Percentiles rank a stretch among this genome's conserved stretches.
phyloP scores from a whole-genome alignment of 2,888 invertebrate species.

The Neoascia interrupta region DNA sequence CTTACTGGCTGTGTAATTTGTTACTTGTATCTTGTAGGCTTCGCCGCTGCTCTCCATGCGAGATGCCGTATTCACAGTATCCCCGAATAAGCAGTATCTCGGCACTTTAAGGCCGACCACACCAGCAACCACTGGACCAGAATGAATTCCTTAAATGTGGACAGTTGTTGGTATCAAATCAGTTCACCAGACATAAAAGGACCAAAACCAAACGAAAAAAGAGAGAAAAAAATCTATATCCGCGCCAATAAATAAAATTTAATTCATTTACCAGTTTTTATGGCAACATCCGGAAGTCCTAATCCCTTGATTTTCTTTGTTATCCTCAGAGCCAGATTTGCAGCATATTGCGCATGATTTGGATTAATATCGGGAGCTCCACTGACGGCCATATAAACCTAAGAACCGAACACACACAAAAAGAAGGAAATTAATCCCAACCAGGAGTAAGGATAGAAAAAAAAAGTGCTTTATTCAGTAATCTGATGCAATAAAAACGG shows the following conservation, averaged over 20 bases:
- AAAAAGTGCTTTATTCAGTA: slow-evolving; percentile 1
- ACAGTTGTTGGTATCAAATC: too few relatives aligned
- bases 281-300: slow-evolving; percentile 83
- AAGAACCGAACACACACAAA: not conserved
- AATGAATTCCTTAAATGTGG: slow-evolving; percentile 87
- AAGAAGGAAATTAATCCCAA: slow-evolving; percentile 4
- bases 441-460: slow-evolving; percentile 7
- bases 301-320: slow-evolving; percentile 85
- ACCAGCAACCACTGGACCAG: slow-evolving; percentile 93
- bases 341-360: slow-evolving; percentile 88
- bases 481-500: slow-evolving; percentile 39
- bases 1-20: slow-evolving; percentile 85
- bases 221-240: not conserved
- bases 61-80: slow-evolving; percentile 94
- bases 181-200: too few relatives aligned
- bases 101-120: slow-evolving; percentile 92
- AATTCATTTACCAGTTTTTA: slow-evolving; percentile 82
- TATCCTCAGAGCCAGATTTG: slow-evolving; percentile 89
- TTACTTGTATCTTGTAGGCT: slow-evolving; percentile 88
- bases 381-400: slow-evolving; percentile 93
- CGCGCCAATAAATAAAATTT: slow-evolving; percentile 11
- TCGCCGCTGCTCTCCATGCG: slow-evolving; percentile 88
- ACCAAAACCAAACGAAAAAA: not conserved
- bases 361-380: slow-evolving; percentile 90
- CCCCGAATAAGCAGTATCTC: slow-evolving; percentile 93